Evolutionary conservation across 2,797 vertebrate species (phyloP).

Genomic region (Rhodeus uyekii): DNA sequence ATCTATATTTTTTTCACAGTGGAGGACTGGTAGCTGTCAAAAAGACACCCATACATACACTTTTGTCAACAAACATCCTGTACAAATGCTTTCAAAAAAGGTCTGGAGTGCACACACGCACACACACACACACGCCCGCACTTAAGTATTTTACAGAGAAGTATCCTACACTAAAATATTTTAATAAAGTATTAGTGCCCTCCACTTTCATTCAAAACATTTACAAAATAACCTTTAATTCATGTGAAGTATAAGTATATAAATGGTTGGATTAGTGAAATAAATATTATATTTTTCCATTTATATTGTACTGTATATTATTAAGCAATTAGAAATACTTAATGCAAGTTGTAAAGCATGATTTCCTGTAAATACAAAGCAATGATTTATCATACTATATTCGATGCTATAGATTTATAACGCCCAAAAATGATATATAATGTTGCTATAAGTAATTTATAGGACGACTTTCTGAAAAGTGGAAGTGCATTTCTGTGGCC

Average conservation of each 20-base stretch:
- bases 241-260: no score
- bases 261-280: neutral
- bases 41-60: slow-evolving; percentile 1
- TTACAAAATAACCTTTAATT: neutral
- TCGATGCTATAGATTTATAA: neutral
- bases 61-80: slow-evolving; percentile 43
- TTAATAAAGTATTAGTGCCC: no score
- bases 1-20: neutral
- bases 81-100: slow-evolving; percentile 30
- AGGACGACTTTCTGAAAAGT: neutral
- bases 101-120: slow-evolving; percentile 8
- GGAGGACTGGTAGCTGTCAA: slow-evolving; percentile 29
- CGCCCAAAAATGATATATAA: neutral
- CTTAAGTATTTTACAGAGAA: no score
- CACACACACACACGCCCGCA: neutral
- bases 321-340: neutral
- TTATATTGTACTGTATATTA: neutral
- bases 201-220: neutral
- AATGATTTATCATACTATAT: neutral
- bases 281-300: neutral
- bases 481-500: neutral
- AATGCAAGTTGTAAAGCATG: neutral
- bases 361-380: neutral
- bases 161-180: no score
- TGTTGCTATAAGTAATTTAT: neutral